Evolutionary conservation across 2,888 invertebrate genomes (phyloP), one percentile per base, ranked within the genome.

Genomic region (Caenorhabditis sp.): DNA sequence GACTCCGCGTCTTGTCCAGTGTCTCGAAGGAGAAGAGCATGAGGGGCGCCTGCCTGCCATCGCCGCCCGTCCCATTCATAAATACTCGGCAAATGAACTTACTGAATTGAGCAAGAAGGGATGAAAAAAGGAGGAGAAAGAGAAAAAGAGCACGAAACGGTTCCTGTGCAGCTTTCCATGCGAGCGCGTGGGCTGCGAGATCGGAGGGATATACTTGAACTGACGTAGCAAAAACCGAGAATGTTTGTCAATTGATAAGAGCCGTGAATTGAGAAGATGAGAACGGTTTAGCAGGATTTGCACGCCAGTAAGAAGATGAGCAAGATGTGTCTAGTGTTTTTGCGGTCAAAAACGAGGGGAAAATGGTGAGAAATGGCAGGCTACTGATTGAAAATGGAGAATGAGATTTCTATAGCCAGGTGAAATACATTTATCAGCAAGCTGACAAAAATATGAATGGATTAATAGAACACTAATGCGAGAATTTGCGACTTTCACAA

Each of bases 71-170:
- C 58, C 52, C 70, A 70, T 70, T 70, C 70, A 70, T 70, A 70
- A 70, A 70, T 70, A 53, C 70, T 70, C 59, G 59, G 53, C 70
- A 70, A 70, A 62, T 71, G 71, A 71, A 71, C 61, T 62, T 62
- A 71, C 62, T 71, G 52, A 52, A 59, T 71, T 41, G 48, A 59
- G 53, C 35, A 61, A 70, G 39, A 68, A 48, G 48, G 26, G 39
- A 17, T 26, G 13, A 45, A 45, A 24, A 15, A 41, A 61, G 61
- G 53, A 24, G 45, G 48, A 41, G 17, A 48, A 11, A 17, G 9
- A 48, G 17, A 30, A 41, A 32, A 17, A 35, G 35, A 30, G 39
- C 32, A 58, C 45, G 37, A 59, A 70, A 59, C 70, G 59, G 59
- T 70, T 70, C 48, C 50, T 59, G 59, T 39, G 52, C 70, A 35